Evolutionary conservation across 2,888 invertebrate species (phyloP).

Genomic region (Lepas anatifera): DNA sequence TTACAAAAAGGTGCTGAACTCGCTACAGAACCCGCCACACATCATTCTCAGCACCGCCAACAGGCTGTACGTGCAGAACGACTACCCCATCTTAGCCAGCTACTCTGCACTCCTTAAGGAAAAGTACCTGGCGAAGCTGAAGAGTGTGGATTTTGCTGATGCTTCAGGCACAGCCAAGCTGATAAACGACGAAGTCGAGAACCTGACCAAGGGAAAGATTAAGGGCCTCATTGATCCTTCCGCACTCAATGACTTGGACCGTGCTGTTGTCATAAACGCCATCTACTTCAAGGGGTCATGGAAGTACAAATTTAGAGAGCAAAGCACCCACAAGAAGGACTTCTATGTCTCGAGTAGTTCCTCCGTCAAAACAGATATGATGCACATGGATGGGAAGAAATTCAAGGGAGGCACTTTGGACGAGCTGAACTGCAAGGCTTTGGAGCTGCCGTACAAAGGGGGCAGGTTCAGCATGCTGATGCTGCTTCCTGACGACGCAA

Average conservation of each 20-base stretch:
- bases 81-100: conserved; percentile 48
- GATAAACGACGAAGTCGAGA: too few relatives aligned
- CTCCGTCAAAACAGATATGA: conserved; percentile 62
- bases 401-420: conserved; percentile 44
- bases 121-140: conserved; percentile 47
- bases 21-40: too few relatives aligned
- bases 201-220: too few relatives aligned
- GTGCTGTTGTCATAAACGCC: conserved; percentile 66
- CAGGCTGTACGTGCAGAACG: conserved; percentile 53
- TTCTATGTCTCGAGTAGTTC: conserved; percentile 60
- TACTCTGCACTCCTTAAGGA: conserved; percentile 37
- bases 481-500: conserved; percentile 53
- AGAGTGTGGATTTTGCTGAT: too few relatives aligned
- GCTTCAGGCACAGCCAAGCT: too few relatives aligned
- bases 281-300: conserved; percentile 76
- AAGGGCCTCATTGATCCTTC: conserved; percentile 49
- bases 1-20: neutral
- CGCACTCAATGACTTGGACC: conserved; percentile 43
- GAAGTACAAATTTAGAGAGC: conserved; percentile 54
- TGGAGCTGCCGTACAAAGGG: conserved; percentile 59
- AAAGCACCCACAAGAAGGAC: conserved; percentile 55
- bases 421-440: conserved; percentile 55
- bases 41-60: conserved; percentile 66
- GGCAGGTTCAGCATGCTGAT: conserved; percentile 58
- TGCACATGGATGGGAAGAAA: conserved; percentile 35